Conservation (phyloP, 2,797 vertebrate genomes). For the Danio jaintianensis region DNA sequence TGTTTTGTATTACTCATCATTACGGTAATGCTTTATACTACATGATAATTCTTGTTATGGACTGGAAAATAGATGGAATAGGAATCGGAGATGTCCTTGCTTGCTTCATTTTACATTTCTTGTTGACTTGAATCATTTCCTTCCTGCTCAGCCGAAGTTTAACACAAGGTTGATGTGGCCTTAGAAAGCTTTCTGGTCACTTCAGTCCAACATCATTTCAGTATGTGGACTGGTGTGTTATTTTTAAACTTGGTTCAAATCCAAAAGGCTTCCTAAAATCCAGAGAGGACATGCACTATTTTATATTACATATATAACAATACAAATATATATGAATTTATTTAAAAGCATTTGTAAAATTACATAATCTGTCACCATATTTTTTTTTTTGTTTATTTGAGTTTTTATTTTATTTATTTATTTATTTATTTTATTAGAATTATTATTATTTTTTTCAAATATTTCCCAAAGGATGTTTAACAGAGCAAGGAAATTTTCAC, state of each 20-base stretch:
- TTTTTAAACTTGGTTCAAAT: background rate
- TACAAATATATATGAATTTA: no score
- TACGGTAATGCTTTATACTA: background rate
- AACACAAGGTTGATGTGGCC: background rate
- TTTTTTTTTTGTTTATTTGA: no score
- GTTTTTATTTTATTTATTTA: no score
- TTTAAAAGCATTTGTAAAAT: background rate
- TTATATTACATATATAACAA: background rate
- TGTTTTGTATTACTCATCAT: no score
- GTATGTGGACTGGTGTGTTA: background rate
- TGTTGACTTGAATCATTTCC: background rate
- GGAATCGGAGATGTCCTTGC: background rate
- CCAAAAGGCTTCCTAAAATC: background rate
- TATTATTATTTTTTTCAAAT: no score
- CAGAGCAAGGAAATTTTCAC: no score
- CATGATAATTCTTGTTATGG: background rate
- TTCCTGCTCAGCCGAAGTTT: slow-evolving; percentile 5
- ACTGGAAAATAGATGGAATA: background rate
- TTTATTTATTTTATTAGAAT: no score
- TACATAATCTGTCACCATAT: background rate
- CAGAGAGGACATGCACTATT: background rate
- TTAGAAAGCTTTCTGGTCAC: background rate
- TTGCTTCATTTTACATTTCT: background rate
- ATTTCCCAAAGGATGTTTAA: no score
- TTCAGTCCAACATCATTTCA: background rate